Conservation (phyloP, 1,140 invertebrate genomes). For the Acromyrmex echinatior region DNA sequence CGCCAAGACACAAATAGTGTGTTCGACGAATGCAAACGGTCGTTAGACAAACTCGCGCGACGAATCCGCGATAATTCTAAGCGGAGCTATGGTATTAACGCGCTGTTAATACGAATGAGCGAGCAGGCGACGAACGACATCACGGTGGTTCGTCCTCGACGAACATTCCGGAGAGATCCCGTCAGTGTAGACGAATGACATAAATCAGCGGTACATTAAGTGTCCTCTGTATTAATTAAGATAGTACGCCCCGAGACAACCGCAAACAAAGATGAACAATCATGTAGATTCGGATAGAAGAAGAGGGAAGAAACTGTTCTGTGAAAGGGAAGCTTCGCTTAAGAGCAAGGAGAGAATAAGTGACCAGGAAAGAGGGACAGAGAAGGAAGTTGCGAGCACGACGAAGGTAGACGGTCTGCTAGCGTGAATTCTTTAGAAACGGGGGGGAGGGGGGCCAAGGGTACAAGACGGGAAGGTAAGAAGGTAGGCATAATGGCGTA, state of each 20-base stretch:
- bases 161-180: constrained; percentile 14
- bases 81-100: constrained; percentile 19
- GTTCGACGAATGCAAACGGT: constrained; percentile 13
- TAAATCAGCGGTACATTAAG: constrained; percentile 78
- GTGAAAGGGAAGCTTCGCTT: background rate
- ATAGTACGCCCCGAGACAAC: constrained; percentile 70
- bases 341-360: constrained; percentile 3
- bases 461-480: constrained; percentile 70
- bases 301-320: constrained; percentile 14
- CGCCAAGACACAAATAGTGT: background rate
- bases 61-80: constrained; percentile 43
- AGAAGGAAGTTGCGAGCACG: constrained; percentile 44
- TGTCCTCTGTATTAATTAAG: constrained; percentile 80
- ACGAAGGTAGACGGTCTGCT: constrained; percentile 47
- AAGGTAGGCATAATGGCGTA: constrained; percentile 83
- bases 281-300: background rate
- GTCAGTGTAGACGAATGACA: constrained; percentile 71
- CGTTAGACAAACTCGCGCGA: constrained; percentile 45
- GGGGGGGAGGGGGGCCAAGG: background rate
- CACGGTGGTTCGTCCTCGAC: constrained; percentile 17
- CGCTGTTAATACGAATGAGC: constrained; percentile 31
- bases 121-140: constrained; percentile 15
- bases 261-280: constrained; percentile 65
- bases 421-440: constrained; percentile 55
- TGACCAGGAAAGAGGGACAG: constrained; percentile 25